These are phyloP conservation scores for Lemur catta DNA, from an alignment of 2,797 vertebrate species.

Conservation along the genomic window DNA sequence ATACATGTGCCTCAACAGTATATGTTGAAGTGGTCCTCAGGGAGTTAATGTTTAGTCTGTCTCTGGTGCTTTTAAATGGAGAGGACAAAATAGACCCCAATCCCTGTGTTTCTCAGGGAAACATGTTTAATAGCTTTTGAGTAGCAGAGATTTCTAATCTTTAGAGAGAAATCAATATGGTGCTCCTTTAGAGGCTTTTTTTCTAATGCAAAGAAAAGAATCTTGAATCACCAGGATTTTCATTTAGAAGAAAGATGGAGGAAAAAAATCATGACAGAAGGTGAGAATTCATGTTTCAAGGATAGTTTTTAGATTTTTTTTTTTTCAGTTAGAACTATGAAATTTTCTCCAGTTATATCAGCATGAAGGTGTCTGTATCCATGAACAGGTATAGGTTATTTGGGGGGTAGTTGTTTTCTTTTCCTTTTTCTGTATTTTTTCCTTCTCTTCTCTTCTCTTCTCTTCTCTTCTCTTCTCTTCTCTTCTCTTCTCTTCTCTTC, in stretches of 20 bases:
- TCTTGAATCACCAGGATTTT: not conserved
- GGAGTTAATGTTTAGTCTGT: not conserved
- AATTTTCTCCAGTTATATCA: not conserved
- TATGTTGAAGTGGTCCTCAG: not conserved
- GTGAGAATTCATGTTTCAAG: slow-evolving; percentile 19
- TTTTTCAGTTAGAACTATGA: not conserved
- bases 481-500: too few species aligned
- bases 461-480: not conserved
- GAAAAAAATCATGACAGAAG: not conserved
- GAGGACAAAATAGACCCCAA: not conserved
- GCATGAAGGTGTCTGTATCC: not conserved
- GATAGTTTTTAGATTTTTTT: not conserved
- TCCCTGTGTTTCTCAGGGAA: not conserved
- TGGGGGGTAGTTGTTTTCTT: not conserved
- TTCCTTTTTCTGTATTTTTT: not conserved
- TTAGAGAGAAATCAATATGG: slow-evolving; percentile 33
- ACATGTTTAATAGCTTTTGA: slow-evolving; percentile 29
- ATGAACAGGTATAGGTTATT: not conserved
- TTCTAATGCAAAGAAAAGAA: slow-evolving; percentile 37
- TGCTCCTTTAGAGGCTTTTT: not conserved
- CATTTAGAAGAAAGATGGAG: not conserved
- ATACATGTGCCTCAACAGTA: not conserved
- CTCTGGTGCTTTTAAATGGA: slow-evolving; percentile 27
- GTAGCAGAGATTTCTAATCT: slow-evolving; percentile 33
- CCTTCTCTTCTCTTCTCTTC: not conserved